Conservation (phyloP, 92 coral and sea anemone genomes). For the Palythoa grandiflora region DNA sequence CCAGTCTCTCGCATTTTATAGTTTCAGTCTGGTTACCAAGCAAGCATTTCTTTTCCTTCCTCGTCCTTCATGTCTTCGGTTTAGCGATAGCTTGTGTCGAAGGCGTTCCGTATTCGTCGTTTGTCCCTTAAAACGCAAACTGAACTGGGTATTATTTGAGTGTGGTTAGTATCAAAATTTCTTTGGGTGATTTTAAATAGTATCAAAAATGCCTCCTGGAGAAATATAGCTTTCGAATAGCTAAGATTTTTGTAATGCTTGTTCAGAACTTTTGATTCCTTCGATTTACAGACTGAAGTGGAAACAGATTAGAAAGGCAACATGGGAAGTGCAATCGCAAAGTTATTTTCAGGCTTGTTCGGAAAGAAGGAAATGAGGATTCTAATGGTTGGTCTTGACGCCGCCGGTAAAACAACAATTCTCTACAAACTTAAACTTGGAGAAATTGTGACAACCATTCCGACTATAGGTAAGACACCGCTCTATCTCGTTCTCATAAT, state of each 20-base stretch:
- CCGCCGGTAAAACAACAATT: conserved; percentile 58
- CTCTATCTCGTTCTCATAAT: background rate
- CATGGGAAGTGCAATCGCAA: conserved; percentile 57
- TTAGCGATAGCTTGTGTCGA: background rate
- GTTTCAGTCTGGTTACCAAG: background rate
- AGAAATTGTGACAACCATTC: conserved; percentile 60
- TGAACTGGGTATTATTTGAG: background rate
- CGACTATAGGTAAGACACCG: conserved; percentile 49
- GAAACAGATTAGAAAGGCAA: background rate
- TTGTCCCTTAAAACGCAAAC: background rate
- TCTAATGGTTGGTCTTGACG: conserved; percentile 61
- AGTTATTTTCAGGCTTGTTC: conserved; percentile 54
- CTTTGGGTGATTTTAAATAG: background rate
- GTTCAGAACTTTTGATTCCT: background rate
- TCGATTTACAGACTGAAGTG: background rate
- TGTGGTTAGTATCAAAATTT: background rate
- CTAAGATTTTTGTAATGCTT: conserved; percentile 15
- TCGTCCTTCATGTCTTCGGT: background rate
- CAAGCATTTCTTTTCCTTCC: background rate
- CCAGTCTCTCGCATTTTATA: background rate
- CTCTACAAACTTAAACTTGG: conserved; percentile 61
- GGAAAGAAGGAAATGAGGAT: conserved; percentile 68
- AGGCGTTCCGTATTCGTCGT: background rate
- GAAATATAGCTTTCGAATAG: background rate
- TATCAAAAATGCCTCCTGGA: background rate